phyloP scores from a whole-genome alignment of 2,113 vertebrate genomes.

The Uropsilus gracilis region DNA sequence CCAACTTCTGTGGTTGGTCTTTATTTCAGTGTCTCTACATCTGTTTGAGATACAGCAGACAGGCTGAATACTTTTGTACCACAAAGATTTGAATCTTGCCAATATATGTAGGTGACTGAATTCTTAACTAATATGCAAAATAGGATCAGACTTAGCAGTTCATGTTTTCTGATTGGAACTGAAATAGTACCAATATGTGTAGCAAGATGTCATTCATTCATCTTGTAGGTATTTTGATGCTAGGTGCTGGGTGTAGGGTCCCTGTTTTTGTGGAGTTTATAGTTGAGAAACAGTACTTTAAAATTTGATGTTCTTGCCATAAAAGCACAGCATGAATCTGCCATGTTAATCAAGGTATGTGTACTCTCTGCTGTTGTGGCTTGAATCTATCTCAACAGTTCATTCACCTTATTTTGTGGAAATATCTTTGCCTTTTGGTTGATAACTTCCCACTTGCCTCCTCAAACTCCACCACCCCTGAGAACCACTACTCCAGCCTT shows the following conservation, averaged over 20 bases:
- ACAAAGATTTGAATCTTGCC: slow-evolving; percentile 30
- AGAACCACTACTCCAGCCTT: neutral
- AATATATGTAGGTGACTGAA: neutral
- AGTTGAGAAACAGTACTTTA: neutral
- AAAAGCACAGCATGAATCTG: neutral
- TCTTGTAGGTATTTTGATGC: neutral
- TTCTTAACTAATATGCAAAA: slow-evolving; percentile 23
- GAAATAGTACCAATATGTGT: neutral
- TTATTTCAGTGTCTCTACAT: neutral
- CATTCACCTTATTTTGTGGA: neutral
- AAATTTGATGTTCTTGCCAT: neutral
- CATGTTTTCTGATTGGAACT: neutral
- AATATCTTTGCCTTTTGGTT: neutral
- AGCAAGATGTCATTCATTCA: neutral
- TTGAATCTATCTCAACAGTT: neutral
- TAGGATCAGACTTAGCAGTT: neutral
- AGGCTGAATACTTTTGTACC: neutral
- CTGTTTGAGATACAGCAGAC: neutral
- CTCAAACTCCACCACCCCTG: neutral
- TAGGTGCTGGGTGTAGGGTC: neutral
- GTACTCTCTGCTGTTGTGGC: neutral
- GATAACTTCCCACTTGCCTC: neutral
- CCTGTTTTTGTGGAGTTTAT: neutral
- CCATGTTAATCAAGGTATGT: neutral
- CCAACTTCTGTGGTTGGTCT: neutral